Percentiles rank a stretch among this genome's conserved stretches.
phyloP scores from a whole-genome alignment of 1,140 invertebrate genomes.

The Bombus confusus region DNA sequence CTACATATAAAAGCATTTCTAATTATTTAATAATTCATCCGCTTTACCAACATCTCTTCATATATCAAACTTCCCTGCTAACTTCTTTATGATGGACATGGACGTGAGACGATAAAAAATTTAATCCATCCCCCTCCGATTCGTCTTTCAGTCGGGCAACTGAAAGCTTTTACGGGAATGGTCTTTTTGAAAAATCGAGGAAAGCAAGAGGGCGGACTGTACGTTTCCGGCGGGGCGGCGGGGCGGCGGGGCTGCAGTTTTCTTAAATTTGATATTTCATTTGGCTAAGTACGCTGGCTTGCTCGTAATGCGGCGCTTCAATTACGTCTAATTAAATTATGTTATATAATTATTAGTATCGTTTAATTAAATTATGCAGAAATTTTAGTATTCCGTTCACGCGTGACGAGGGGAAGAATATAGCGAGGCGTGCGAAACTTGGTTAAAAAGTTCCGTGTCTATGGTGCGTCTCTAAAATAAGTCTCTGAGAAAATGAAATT shows the following conservation, averaged over 20 bases:
- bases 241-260: background rate
- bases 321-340: constrained; percentile 26
- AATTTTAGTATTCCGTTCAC: background rate
- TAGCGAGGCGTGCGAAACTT: background rate
- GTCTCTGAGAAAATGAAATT: constrained; percentile 14
- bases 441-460: background rate
- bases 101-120: background rate
- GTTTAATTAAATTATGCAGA: constrained; percentile 11
- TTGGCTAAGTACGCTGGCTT: constrained; percentile 1
- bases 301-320: background rate
- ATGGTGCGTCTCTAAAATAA: background rate
- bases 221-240: background rate
- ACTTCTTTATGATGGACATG: background rate
- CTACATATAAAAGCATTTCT: too few relatives aligned
- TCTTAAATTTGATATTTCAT: constrained; percentile 29
- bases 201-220: background rate
- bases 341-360: background rate
- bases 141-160: constrained; percentile 3
- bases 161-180: constrained; percentile 17
- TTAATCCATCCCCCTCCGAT: background rate
- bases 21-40: background rate
- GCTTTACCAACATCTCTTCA: too few relatives aligned
- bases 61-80: background rate
- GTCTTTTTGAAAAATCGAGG: background rate
- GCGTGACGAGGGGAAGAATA: background rate